phyloP scores from a whole-genome alignment of 2,888 invertebrate species.

The Hemistola chrysoprasaria region DNA sequence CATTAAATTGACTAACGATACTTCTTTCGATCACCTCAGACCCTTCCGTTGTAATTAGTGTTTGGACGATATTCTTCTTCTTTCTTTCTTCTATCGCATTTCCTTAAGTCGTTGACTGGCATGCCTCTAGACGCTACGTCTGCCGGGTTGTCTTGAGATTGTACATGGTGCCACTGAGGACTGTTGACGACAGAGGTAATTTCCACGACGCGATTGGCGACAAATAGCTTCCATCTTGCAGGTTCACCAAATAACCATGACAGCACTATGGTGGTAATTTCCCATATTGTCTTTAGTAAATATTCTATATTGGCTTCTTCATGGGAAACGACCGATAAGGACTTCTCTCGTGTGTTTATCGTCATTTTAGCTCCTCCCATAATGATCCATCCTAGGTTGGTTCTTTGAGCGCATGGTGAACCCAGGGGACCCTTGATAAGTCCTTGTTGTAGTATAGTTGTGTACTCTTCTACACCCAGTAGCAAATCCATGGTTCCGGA shows the following conservation, averaged over 20 bases:
- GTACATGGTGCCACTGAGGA: constrained; percentile 17
- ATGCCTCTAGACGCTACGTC: constrained; percentile 30
- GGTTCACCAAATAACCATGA: constrained; percentile 33
- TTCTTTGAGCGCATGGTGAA: constrained; percentile 16
- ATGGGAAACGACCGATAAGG: neutral
- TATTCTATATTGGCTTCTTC: too few relatives aligned
- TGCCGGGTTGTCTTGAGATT: constrained; percentile 28
- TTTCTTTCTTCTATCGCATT: constrained; percentile 8
- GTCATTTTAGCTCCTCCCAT: neutral
- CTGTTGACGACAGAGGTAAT: constrained; percentile 2
- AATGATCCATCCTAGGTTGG: constrained; percentile 9
- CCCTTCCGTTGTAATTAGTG: neutral
- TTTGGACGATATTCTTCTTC: constrained; percentile 1
- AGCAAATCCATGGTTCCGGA: constrained; percentile 30
- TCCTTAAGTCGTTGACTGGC: constrained; percentile 14
- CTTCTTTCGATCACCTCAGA: neutral
- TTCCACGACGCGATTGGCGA: constrained; percentile 23
- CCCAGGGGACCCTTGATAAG: constrained; percentile 12
- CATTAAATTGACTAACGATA: neutral
- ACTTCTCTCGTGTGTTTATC: neutral
- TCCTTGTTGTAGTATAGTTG: constrained; percentile 11
- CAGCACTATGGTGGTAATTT: too few relatives aligned
- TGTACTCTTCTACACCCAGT: constrained; percentile 15
- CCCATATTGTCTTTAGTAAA: too few relatives aligned
- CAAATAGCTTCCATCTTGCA: constrained; percentile 28